Evolutionary conservation across 2,113 vertebrate genomes (phyloP).

Genomic region (Oreochromis aureus): DNA sequence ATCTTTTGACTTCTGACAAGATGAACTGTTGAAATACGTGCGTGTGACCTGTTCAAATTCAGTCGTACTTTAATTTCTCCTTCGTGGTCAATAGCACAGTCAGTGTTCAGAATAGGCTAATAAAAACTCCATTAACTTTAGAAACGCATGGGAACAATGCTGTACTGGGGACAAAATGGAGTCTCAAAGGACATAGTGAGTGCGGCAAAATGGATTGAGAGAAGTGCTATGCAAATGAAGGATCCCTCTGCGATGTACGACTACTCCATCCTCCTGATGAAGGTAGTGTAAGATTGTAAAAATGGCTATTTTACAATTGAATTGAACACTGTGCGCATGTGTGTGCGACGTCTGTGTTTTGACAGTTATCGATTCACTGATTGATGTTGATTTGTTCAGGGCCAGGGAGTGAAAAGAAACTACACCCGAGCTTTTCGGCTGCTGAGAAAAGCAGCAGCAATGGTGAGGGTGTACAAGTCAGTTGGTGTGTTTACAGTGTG

Average conservation of each 20-base stretch:
- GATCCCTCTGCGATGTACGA: slow-evolving; percentile 84
- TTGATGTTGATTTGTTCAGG: slow-evolving; percentile 70
- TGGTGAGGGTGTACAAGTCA: slow-evolving; percentile 51
- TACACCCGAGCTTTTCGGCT: slow-evolving; percentile 78
- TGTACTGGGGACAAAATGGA: slow-evolving; percentile 83
- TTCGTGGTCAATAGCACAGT: background rate
- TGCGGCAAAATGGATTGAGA: slow-evolving; percentile 83
- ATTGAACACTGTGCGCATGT: background rate
- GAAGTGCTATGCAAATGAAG: slow-evolving; percentile 81
- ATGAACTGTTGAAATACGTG: background rate
- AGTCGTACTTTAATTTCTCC: background rate
- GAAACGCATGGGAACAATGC: slow-evolving; percentile 83
- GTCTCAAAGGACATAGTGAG: slow-evolving; percentile 74
- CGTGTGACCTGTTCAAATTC: background rate
- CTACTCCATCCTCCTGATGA: slow-evolving; percentile 86
- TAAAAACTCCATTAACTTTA: slow-evolving; percentile 42
- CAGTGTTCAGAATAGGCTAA: background rate
- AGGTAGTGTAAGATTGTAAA: slow-evolving; percentile 67
- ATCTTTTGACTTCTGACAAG: background rate
- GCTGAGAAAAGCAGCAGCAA: slow-evolving; percentile 86
- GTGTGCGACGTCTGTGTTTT: background rate
- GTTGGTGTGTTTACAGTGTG: background rate
- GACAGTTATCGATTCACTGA: slow-evolving; percentile 47
- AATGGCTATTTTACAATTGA: background rate
- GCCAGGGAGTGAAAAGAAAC: slow-evolving; percentile 85